Conservation (phyloP, 2,888 invertebrate genomes). For the Operophtera brumata region DNA sequence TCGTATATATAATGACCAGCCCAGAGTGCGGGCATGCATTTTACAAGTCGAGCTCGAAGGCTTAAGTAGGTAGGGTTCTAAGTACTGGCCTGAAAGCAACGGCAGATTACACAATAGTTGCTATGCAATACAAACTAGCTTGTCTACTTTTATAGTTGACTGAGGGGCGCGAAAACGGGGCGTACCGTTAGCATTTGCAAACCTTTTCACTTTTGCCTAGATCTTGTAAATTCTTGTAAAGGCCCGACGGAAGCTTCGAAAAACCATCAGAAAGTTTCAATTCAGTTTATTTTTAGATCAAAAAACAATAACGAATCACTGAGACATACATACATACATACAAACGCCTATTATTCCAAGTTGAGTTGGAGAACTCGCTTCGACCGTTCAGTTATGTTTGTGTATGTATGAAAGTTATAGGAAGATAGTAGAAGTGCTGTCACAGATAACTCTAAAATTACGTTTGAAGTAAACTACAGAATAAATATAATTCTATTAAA, state of each 20-base stretch:
- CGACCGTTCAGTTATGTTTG: no score
- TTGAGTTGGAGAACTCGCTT: no score
- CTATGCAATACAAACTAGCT: background rate
- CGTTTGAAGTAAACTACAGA: no score
- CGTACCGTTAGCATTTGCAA: background rate
- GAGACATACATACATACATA: no score
- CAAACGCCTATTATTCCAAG: no score
- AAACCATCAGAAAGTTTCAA: no score
- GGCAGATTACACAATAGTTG: conserved; percentile 8
- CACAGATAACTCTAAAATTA: background rate
- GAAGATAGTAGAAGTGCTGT: background rate
- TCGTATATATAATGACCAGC: background rate
- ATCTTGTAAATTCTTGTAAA: no score
- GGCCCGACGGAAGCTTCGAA: no score
- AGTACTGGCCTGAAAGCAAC: conserved; percentile 14
- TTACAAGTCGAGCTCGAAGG: no score
- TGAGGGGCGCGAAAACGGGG: background rate
- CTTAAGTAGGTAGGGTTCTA: background rate
- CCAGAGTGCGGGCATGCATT: background rate
- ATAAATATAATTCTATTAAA: no score
- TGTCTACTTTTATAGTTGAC: background rate
- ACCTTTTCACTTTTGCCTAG: background rate
- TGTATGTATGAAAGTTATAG: background rate
- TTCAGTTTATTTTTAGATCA: no score
- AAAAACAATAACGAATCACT: no score